Percentiles rank a stretch among this genome's conserved stretches.
Evolutionary conservation across 2,797 vertebrate genomes (phyloP).

Genomic region (Anableps anableps): DNA sequence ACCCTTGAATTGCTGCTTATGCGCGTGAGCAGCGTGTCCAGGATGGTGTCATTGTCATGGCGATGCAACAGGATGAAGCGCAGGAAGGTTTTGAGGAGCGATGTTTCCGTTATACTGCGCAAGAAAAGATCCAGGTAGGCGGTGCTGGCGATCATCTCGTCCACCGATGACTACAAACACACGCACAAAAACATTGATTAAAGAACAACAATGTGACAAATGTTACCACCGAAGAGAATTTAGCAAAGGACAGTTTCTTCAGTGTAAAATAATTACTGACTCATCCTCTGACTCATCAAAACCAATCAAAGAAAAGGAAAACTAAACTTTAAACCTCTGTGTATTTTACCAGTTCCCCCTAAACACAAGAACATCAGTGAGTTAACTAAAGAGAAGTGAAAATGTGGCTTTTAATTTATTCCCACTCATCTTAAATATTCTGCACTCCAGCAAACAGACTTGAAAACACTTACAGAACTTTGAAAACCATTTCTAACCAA

Average conservation of each 20-base stretch:
- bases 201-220: not conserved
- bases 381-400: not conserved
- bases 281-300: not conserved
- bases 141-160: slow-evolving; percentile 97
- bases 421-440: not conserved
- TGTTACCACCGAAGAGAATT: not conserved
- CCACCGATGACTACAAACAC: slow-evolving; percentile 87
- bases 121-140: slow-evolving; percentile 98
- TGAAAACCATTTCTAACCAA: not conserved
- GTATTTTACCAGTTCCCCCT: not conserved
- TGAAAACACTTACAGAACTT: not conserved
- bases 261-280: not conserved
- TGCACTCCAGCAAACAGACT: not conserved
- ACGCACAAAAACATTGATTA: not conserved
- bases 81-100: slow-evolving; percentile 94
- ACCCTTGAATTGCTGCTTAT: slow-evolving; percentile 97
- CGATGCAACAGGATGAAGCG: slow-evolving; percentile 93
- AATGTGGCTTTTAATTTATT: not conserved
- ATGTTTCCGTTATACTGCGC: slow-evolving; percentile 90
- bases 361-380: not conserved
- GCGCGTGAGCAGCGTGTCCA: slow-evolving; percentile 93
- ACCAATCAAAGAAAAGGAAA: not conserved
- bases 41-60: slow-evolving; percentile 93
- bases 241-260: not conserved
- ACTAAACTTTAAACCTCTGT: not conserved